Conservation (phyloP, 2,888 invertebrate species). For the Phorcus lineatus region DNA sequence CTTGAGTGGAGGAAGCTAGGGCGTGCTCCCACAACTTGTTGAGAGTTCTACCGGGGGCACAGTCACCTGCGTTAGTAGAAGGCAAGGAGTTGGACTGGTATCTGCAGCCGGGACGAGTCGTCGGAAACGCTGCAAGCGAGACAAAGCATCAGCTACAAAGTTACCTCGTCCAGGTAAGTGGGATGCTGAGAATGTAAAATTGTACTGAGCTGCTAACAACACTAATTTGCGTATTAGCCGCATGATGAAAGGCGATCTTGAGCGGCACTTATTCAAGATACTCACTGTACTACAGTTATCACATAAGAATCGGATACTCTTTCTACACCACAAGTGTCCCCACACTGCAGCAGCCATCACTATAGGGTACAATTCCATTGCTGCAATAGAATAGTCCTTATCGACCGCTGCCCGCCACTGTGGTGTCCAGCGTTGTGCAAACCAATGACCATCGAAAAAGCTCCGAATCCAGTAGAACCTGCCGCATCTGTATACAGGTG, state of each 20-base stretch:
- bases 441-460: constrained; percentile 32
- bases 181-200: constrained; percentile 27
- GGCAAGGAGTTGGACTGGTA: constrained; percentile 9
- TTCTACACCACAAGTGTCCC: constrained; percentile 20
- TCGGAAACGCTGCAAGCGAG: constrained; percentile 35
- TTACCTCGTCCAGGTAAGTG: constrained; percentile 29
- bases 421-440: constrained; percentile 35
- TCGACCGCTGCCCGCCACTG: not conserved
- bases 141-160: constrained; percentile 30
- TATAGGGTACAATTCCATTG: constrained; percentile 31
- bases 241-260: constrained; percentile 30
- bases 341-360: constrained; percentile 27
- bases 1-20: not conserved
- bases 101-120: constrained; percentile 28
- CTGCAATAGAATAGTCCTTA: constrained; percentile 21
- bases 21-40: constrained; percentile 10
- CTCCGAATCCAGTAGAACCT: not conserved
- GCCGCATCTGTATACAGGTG: not conserved
- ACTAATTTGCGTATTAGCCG: constrained; percentile 30
- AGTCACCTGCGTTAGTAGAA: not conserved
- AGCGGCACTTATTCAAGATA: constrained; percentile 31
- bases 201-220: constrained; percentile 12
- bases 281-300: constrained; percentile 29
- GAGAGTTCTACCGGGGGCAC: not conserved
- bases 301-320: constrained; percentile 29